Percentiles rank a stretch among this genome's conserved stretches.
phyloP scores from a whole-genome alignment of 2,888 invertebrate species.

The Candidula unifasciata region DNA sequence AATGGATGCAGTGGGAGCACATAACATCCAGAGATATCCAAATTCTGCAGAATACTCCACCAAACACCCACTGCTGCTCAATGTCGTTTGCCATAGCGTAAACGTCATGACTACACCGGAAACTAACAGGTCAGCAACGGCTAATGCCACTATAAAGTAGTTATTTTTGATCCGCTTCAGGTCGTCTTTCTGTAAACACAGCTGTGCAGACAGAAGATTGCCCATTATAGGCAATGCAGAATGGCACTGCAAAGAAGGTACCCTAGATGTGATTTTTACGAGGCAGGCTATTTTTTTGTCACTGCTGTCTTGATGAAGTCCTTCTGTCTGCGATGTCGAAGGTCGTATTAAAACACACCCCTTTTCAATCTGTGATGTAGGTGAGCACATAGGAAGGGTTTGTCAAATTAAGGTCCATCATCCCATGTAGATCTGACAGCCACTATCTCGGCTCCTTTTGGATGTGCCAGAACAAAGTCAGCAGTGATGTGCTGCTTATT shows the following conservation, averaged over 20 bases:
- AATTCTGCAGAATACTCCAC: slow-evolving; percentile 95
- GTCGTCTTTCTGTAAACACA: slow-evolving; percentile 96
- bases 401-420: slow-evolving; percentile 26
- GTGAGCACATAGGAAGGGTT: slow-evolving; percentile 16
- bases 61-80: slow-evolving; percentile 98
- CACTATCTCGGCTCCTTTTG: not conserved
- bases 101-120: slow-evolving; percentile 98
- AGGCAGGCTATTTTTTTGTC: not conserved
- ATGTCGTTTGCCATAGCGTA: slow-evolving; percentile 98
- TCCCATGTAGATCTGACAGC: not conserved
- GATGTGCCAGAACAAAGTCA: not conserved
- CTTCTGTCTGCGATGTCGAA: not conserved
- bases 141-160: slow-evolving; percentile 89
- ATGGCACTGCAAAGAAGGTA: slow-evolving; percentile 82
- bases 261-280: slow-evolving; percentile 14
- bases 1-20: slow-evolving; percentile 99
- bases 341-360: not conserved
- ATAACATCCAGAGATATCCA: slow-evolving; percentile 99
- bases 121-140: slow-evolving; percentile 97
- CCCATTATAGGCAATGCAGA: slow-evolving; percentile 94
- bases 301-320: not conserved
- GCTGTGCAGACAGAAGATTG: slow-evolving; percentile 98
- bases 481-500: not conserved
- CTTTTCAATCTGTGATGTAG: slow-evolving; percentile 7
- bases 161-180: slow-evolving; percentile 80